Evolutionary conservation across 2,888 invertebrate genomes (phyloP).

Genomic region (Phytoseiulus persimilis): DNA sequence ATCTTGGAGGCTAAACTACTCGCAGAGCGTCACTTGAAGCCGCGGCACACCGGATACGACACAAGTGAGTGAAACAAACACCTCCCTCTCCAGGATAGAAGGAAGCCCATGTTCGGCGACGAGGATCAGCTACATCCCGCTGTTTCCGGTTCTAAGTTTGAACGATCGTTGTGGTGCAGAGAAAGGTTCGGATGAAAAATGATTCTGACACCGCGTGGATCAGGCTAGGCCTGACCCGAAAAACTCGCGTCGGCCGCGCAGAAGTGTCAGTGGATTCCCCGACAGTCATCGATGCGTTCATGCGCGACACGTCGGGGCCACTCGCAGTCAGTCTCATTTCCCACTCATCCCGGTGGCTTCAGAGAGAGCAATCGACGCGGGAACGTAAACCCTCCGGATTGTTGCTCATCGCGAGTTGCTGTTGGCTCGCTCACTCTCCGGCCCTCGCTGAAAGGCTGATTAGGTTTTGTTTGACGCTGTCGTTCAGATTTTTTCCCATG

Average conservation of each 20-base stretch:
- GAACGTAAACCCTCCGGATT: not conserved
- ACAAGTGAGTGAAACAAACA: not conserved
- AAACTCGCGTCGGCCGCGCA: too few relatives aligned
- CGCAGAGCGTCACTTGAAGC: slow-evolving; percentile 30
- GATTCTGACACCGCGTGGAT: too few relatives aligned
- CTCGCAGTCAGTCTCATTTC: not conserved
- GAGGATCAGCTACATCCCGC: too few relatives aligned
- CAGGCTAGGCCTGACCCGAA: too few relatives aligned
- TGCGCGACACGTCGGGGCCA: not conserved
- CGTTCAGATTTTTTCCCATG: not conserved
- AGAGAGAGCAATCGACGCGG: not conserved
- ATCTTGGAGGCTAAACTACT: slow-evolving; percentile 15
- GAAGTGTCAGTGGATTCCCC: too few relatives aligned
- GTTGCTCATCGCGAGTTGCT: not conserved
- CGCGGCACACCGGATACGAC: slow-evolving; percentile 33
- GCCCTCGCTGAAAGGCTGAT: not conserved
- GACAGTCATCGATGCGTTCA: not conserved
- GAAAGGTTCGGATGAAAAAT: too few relatives aligned
- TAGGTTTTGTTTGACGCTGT: not conserved
- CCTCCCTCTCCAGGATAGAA: too few relatives aligned
- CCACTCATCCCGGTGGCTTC: not conserved
- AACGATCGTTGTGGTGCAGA: too few relatives aligned
- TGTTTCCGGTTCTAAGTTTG: too few relatives aligned
- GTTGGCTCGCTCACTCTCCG: not conserved
- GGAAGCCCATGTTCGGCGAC: too few relatives aligned